Percentiles rank a stretch among this genome's conserved stretches.
Conservation (phyloP, 2,888 invertebrate genomes). For the Eubasilissa splendida region DNA sequence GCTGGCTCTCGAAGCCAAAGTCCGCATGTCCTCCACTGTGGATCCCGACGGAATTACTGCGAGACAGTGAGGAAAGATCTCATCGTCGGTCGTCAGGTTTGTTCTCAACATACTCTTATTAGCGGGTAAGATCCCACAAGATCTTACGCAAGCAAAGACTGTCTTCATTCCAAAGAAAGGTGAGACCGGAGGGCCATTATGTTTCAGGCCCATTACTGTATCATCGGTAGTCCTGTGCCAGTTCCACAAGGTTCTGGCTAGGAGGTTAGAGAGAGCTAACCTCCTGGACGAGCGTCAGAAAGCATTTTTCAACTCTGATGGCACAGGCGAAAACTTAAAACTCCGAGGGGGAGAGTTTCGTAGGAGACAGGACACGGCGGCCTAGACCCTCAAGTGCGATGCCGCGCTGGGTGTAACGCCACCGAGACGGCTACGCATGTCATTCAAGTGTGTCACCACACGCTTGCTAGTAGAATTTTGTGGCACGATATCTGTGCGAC, state of each 20-base stretch:
- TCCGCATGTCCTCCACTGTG: neutral
- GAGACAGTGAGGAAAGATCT: neutral
- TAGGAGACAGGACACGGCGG: too few relatives aligned
- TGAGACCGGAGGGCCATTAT: neutral
- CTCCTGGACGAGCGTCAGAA: neutral
- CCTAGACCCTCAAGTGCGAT: too few relatives aligned
- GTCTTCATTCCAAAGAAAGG: neutral
- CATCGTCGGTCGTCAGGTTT: neutral
- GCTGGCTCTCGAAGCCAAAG: neutral
- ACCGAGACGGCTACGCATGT: conserved; percentile 13
- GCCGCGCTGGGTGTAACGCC: too few relatives aligned
- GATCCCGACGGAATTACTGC: neutral
- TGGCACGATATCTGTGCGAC: conserved; percentile 61
- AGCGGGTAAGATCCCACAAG: neutral
- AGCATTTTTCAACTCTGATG: conserved; percentile 26
- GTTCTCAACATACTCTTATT: neutral
- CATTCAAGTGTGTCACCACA: conserved; percentile 62
- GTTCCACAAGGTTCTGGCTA: too few relatives aligned
- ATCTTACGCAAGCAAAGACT: neutral
- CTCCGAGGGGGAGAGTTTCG: too few relatives aligned
- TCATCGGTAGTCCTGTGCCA: neutral
- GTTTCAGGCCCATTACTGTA: neutral
- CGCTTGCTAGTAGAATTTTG: conserved; percentile 62
- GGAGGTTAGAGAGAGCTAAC: neutral
- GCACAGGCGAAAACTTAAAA: conserved; percentile 1